Evolutionary conservation across 2,797 vertebrate genomes (phyloP).

Genomic region (Ceyx erithaca): DNA sequence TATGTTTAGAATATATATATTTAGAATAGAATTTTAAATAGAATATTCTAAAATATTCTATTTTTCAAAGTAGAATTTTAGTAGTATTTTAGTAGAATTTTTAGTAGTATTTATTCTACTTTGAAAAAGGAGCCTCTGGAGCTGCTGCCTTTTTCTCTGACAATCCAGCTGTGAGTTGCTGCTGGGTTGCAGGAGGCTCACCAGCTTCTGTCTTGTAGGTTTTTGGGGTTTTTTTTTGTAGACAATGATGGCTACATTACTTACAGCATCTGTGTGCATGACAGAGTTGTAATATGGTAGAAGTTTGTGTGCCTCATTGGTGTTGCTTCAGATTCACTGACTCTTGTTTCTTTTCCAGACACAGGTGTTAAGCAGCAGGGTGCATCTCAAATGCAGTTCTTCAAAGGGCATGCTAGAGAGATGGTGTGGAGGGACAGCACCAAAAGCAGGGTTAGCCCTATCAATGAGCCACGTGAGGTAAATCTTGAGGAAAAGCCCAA

Average conservation of each 20-base stretch:
- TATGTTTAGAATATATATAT: too few species aligned
- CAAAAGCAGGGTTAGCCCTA: not conserved
- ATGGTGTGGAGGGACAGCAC: not conserved
- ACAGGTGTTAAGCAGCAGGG: not conserved
- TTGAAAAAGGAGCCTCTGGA: not conserved
- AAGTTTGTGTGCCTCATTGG: not conserved
- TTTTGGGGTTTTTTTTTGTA: not conserved
- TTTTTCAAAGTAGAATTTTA: too few species aligned
- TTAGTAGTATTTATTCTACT: not conserved
- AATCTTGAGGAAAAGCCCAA: not conserved
- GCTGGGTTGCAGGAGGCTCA: not conserved
- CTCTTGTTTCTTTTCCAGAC: not conserved
- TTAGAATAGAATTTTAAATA: too few species aligned
- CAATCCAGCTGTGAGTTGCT: not conserved
- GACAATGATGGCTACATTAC: accelerated
- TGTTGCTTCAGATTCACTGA: not conserved
- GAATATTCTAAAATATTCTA: too few species aligned
- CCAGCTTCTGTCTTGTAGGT: too few species aligned
- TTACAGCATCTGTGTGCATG: not conserved
- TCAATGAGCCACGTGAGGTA: not conserved
- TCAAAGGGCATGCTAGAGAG: not conserved
- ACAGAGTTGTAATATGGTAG: not conserved
- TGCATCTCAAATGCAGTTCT: not conserved
- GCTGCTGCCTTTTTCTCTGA: not conserved
- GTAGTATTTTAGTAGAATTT: too few species aligned